These are phyloP conservation scores for Parus major DNA, from an alignment of 2,113 vertebrate genomes.

Conservation along the genomic window DNA sequence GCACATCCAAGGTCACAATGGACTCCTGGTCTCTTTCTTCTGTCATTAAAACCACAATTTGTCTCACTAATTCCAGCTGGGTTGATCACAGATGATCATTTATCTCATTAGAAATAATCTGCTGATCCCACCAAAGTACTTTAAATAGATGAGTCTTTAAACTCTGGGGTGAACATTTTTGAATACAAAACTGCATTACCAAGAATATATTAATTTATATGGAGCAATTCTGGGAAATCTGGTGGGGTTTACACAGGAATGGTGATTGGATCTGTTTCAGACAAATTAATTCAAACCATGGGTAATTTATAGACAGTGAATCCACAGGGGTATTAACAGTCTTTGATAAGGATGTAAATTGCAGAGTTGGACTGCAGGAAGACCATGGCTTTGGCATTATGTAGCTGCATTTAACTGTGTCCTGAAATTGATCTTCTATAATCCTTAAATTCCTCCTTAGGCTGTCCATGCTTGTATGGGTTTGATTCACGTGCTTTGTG, in stretches of 20 bases:
- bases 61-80: not conserved
- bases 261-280: constrained; percentile 17
- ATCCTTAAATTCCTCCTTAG: constrained; percentile 44
- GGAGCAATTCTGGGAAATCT: constrained; percentile 46
- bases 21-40: not conserved
- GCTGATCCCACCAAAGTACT: constrained; percentile 8
- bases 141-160: constrained; percentile 1
- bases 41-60: not conserved
- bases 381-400: not conserved
- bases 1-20: not conserved
- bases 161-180: not conserved
- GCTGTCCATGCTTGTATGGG: not conserved
- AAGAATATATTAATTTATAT: constrained; percentile 22
- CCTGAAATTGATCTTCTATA: constrained; percentile 39
- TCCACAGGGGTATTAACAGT: constrained; percentile 12
- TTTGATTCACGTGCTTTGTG: constrained; percentile 9
- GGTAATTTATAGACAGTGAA: constrained; percentile 41
- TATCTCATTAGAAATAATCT: constrained; percentile 20
- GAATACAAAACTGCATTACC: constrained; percentile 3
- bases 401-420: not conserved
- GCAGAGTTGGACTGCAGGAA: not conserved
- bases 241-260: not conserved
- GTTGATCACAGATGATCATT: not conserved
- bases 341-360: constrained; percentile 40
- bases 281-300: constrained; percentile 52